Base-by-base conservation (phyloP, 2,113 vertebrate genomes). In the Microtus montanus region DNA sequence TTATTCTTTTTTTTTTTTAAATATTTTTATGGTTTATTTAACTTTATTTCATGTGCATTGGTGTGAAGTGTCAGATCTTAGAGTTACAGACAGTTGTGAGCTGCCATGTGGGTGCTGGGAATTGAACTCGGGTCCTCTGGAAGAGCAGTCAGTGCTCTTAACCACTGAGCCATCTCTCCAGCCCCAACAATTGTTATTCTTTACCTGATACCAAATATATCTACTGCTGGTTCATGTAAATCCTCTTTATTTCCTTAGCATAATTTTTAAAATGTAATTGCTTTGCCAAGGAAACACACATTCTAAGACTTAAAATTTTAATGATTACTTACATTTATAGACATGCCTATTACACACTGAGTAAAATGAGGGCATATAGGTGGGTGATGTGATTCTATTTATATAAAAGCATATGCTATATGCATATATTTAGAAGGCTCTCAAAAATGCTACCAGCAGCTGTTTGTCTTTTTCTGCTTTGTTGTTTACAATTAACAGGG, bases 361-460 rank as follows among this genome's bases (percentile, higher is more conserved):
- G 24, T 75, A 85, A 92, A 64, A 78, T 66, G 91, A 73, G 68
- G 73, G 35, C 78, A 94, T 80, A 41, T 58, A 94, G 24, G 75
- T 87, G 33, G n/a, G 38, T 30, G 7, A 35, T 54, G 90, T 44
- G 41, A 92, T 63, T 77, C 38, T 74, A 66, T 14, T 3, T 86
- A 94, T 75, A 33, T 78, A 91, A 88, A 92, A 94, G 20, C 75
- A 87, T 80, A 13, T 71, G 74, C 94, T 24, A 77, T 20, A 90
- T 38, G 85, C 11, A 61, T 33, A 54, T 1, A 92, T 63, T 13
- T 79, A 19, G 79, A 94, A 49, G 11, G 9, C 71, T 54, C 63
- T 68, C 26, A 92, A 85, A 90, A 92, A 44, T 49, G 58, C 66
- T 75, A 92, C 84, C 5, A 77, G 58, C 58, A 95, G 49, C 68